Evolutionary conservation across 2,888 invertebrate species (phyloP).

Genomic region (Dilophus febrilis): DNA sequence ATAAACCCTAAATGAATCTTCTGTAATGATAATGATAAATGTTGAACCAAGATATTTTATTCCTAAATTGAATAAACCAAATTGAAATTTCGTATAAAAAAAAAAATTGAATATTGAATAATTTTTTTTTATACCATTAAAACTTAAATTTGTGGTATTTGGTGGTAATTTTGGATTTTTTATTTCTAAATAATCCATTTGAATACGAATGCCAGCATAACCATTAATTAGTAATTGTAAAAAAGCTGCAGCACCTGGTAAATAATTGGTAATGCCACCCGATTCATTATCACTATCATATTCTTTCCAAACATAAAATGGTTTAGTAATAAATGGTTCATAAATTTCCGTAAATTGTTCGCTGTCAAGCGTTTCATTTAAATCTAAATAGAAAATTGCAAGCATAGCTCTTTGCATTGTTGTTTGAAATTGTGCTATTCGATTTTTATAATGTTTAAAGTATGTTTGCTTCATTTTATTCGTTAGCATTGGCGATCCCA

Average conservation of each 20-base stretch:
- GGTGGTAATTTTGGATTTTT: constrained; percentile 30
- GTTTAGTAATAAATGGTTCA: constrained; percentile 35
- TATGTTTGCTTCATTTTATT: constrained; percentile 35
- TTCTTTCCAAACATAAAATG: constrained; percentile 44
- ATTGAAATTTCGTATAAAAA: too few relatives aligned
- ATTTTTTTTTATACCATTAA: constrained; percentile 25
- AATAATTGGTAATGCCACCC: constrained; percentile 39
- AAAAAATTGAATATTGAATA: too few relatives aligned
- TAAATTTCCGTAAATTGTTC: constrained; percentile 35
- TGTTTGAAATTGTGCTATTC: constrained; percentile 36
- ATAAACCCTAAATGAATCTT: too few relatives aligned
- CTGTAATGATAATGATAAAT: too few relatives aligned
- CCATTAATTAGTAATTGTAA: constrained; percentile 39
- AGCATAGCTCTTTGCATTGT: constrained; percentile 51
- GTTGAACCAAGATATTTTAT: too few relatives aligned
- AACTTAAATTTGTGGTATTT: constrained; percentile 26
- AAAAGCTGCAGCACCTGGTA: constrained; percentile 44
- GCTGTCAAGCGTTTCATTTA: constrained; percentile 30
- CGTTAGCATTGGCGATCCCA: constrained; percentile 35
- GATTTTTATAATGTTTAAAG: constrained; percentile 35
- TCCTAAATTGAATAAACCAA: too few relatives aligned
- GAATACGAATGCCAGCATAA: constrained; percentile 37
- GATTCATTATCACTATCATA: constrained; percentile 29
- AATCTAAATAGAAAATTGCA: constrained; percentile 34
- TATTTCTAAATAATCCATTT: constrained; percentile 32